A percentile compares a stretch with the other conserved stretches of the same genome.
phyloP scores from a whole-genome alignment of 1,140 invertebrate species.

The Vollenhovia emeryi region DNA sequence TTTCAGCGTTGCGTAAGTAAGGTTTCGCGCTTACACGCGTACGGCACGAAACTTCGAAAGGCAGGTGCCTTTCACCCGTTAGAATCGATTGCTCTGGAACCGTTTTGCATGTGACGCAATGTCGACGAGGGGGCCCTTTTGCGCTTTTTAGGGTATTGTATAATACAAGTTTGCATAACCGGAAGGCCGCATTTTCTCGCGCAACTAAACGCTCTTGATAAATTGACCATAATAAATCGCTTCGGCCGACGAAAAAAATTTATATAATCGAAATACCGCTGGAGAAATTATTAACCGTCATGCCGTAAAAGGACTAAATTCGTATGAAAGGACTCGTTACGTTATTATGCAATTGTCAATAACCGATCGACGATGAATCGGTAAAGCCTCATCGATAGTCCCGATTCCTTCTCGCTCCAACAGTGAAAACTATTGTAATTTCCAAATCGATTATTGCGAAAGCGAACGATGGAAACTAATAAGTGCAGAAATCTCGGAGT shows the following conservation, averaged over 20 bases:
- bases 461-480: neutral
- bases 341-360: neutral
- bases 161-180: slow-evolving; percentile 22
- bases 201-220: neutral
- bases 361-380: neutral
- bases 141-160: slow-evolving; percentile 21
- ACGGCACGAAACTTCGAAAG: slow-evolving; percentile 36
- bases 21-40: slow-evolving; percentile 35
- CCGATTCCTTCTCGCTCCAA: neutral
- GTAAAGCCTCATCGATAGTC: neutral
- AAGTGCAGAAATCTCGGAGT: slow-evolving; percentile 46
- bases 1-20: slow-evolving; percentile 52
- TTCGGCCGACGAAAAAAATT: slow-evolving; percentile 12
- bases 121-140: slow-evolving; percentile 6
- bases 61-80: slow-evolving; percentile 55
- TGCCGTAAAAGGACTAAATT: neutral
- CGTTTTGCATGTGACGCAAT: slow-evolving; percentile 50
- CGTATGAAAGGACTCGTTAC: slow-evolving; percentile 7
- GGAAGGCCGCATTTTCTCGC: slow-evolving; percentile 9
- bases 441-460: slow-evolving; percentile 14
- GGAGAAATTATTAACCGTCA: slow-evolving; percentile 8
- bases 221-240: neutral
- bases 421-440: neutral
- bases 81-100: slow-evolving; percentile 29
- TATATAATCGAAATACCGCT: neutral